Conservation (phyloP, 1,140 invertebrate genomes). For the Hirudo medicinalis region DNA sequence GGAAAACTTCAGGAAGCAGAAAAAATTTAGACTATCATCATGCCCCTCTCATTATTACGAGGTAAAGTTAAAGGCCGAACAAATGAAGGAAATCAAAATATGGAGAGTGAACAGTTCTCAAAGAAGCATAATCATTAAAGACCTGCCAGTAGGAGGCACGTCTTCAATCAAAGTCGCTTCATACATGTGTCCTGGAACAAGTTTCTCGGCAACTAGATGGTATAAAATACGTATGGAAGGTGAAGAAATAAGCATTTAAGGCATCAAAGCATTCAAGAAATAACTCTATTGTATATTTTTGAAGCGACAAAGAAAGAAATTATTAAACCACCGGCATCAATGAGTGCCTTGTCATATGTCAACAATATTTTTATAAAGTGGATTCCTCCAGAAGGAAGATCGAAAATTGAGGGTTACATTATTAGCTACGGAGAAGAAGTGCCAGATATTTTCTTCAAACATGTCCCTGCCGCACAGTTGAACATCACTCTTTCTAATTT, state of each 20-base stretch:
- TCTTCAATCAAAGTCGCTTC: neutral
- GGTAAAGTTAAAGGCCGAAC: neutral
- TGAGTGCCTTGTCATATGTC: neutral
- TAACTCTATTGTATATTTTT: neutral
- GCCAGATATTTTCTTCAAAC: slow-evolving; percentile 8
- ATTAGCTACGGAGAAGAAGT: slow-evolving; percentile 9
- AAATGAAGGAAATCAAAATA: neutral
- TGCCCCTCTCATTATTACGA: neutral
- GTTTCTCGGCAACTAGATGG: slow-evolving; percentile 1
- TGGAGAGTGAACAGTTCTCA: neutral
- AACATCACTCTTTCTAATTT: slow-evolving; percentile 1
- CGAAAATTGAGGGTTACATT: neutral
- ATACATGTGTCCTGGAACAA: neutral
- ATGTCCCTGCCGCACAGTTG: neutral
- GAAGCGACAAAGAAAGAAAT: slow-evolving; percentile 5
- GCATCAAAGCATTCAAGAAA: neutral
- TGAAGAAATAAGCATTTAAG: neutral
- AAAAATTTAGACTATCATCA: neutral
- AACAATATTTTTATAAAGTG: slow-evolving; percentile 10
- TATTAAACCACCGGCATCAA: neutral
- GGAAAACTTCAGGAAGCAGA: slow-evolving; percentile 9
- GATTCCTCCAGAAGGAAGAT: neutral
- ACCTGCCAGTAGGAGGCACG: neutral
- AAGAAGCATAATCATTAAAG: neutral
- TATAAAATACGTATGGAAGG: neutral